These are phyloP conservation scores for Melanerpes formicivorus DNA, from an alignment of 2,113 vertebrate genomes.

Conservation along the genomic window DNA sequence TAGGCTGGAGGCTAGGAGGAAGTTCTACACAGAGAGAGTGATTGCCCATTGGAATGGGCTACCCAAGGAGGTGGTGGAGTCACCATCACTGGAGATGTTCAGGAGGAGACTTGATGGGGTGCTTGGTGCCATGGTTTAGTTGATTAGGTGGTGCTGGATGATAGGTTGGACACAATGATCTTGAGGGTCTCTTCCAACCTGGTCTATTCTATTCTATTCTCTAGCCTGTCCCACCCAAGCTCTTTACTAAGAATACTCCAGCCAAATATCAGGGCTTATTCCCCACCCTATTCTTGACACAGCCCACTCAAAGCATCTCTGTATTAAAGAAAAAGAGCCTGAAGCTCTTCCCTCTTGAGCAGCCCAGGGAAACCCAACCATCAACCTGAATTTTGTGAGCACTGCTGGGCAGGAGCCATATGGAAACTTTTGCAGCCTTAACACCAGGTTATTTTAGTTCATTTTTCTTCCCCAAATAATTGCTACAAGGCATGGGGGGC, in stretches of 20 bases:
- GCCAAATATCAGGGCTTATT: background rate
- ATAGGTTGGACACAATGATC: too few species aligned
- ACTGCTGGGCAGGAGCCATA: background rate
- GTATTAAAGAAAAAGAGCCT: background rate
- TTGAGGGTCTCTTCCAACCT: too few species aligned
- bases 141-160: too few species aligned
- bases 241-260: background rate
- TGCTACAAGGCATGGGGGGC: background rate
- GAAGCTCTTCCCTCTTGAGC: background rate
- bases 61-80: too few species aligned
- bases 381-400: background rate
- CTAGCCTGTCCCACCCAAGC: background rate
- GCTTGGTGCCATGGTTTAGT: too few species aligned
- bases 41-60: too few species aligned
- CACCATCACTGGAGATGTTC: too few species aligned
- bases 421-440: conserved; percentile 56
- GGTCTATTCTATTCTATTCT: too few species aligned
- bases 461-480: background rate
- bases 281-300: background rate
- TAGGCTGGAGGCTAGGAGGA: too few species aligned
- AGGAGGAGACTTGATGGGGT: too few species aligned
- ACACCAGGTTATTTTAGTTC: background rate
- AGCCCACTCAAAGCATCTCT: background rate
- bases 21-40: too few species aligned
- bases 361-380: background rate